These are phyloP conservation scores for Sinocyclocheilus rhinocerous DNA, from an alignment of 2,113 vertebrate genomes.

Conservation along the genomic window DNA sequence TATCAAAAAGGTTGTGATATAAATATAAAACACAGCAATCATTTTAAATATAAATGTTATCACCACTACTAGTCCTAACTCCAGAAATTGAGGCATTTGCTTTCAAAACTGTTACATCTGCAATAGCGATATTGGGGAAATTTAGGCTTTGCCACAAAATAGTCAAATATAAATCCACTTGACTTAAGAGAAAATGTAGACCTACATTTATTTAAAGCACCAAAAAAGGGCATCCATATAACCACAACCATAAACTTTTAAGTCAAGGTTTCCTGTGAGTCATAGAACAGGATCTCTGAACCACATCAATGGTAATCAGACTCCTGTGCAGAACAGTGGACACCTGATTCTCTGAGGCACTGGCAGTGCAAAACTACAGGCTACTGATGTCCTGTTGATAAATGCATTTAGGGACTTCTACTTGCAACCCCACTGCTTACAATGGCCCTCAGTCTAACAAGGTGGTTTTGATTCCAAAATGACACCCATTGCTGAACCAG, in stretches of 20 bases:
- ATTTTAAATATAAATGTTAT: neutral
- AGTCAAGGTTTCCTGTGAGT: constrained; percentile 27
- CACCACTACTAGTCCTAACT: neutral
- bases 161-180: neutral
- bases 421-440: neutral
- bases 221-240: neutral
- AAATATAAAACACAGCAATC: neutral
- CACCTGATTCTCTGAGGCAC: constrained; percentile 50
- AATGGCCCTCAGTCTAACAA: constrained; percentile 34
- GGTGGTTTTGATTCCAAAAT: neutral
- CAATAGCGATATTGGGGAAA: neutral
- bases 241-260: constrained; percentile 4
- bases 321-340: constrained; percentile 5
- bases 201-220: neutral
- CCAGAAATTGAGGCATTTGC: neutral
- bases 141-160: neutral
- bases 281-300: constrained; percentile 31
- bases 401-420: neutral
- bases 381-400: constrained; percentile 31
- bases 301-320: constrained; percentile 48
- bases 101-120: neutral
- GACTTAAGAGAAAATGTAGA: neutral
- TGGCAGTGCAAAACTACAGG: constrained; percentile 16
- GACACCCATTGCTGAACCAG: neutral
- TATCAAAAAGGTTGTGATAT: neutral